Conservation (phyloP, 2,888 invertebrate genomes). For the Calameuta idolon region DNA sequence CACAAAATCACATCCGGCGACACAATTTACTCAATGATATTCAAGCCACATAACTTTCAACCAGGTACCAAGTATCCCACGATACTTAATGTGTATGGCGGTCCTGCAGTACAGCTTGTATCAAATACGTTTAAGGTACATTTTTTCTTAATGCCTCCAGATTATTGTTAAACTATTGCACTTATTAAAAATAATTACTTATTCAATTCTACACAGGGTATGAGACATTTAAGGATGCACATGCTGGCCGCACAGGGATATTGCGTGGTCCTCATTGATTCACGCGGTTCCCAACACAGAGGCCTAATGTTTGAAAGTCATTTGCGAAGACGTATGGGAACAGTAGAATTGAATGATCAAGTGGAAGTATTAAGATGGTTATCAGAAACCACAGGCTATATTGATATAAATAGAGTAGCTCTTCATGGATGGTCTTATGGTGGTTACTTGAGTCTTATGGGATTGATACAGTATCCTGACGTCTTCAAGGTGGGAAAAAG, state of each 20-base stretch:
- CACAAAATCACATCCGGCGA: slow-evolving; percentile 79
- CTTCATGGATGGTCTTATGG: slow-evolving; percentile 99
- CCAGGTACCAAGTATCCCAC: slow-evolving; percentile 85
- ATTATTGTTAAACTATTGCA: neutral
- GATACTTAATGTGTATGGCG: slow-evolving; percentile 96
- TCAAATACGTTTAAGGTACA: slow-evolving; percentile 92
- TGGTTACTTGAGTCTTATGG: slow-evolving; percentile 96
- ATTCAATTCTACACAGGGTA: slow-evolving; percentile 75
- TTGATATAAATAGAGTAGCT: slow-evolving; percentile 92
- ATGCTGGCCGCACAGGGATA: slow-evolving; percentile 96
- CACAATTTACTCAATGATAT: slow-evolving; percentile 87
- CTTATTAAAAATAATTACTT: neutral
- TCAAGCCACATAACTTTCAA: slow-evolving; percentile 82
- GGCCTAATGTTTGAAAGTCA: slow-evolving; percentile 93
- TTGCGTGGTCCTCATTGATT: slow-evolving; percentile 95
- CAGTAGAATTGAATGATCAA: slow-evolving; percentile 94
- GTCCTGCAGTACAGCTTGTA: slow-evolving; percentile 97
- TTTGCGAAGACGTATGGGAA: slow-evolving; percentile 91
- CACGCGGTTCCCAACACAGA: slow-evolving; percentile 93
- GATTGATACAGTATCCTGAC: slow-evolving; percentile 90
- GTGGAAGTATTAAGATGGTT: slow-evolving; percentile 92
- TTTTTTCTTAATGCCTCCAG: neutral
- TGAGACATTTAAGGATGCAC: slow-evolving; percentile 91
- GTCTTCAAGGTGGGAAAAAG: slow-evolving; percentile 81
- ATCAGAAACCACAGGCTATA: slow-evolving; percentile 84